phyloP scores from a whole-genome alignment of 2,888 invertebrate genomes.

The Thelaira solivaga region DNA sequence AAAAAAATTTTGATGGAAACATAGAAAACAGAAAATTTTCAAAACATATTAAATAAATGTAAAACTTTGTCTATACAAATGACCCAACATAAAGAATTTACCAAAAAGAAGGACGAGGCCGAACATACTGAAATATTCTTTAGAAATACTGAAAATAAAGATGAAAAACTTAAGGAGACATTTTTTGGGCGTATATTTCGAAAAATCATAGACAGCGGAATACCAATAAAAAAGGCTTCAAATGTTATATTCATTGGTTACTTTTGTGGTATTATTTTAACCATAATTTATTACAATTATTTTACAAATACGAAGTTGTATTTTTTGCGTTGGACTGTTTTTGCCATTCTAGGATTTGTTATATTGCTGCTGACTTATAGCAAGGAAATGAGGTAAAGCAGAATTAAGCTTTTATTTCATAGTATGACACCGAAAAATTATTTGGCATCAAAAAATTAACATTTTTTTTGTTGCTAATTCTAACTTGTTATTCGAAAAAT shows the following conservation, averaged over 20 bases:
- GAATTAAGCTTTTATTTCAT: background rate
- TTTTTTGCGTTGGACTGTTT: slow-evolving; percentile 64
- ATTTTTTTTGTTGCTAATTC: too few species aligned
- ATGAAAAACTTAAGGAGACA: slow-evolving; percentile 20
- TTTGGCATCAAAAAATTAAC: too few species aligned
- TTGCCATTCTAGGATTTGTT: slow-evolving; percentile 57
- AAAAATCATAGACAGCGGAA: slow-evolving; percentile 31
- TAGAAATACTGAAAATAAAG: background rate
- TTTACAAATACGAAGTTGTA: slow-evolving; percentile 38
- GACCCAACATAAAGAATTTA: too few species aligned
- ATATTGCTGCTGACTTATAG: slow-evolving; percentile 65
- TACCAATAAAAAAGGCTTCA: slow-evolving; percentile 39
- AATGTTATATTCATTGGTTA: slow-evolving; percentile 64
- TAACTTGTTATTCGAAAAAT: too few species aligned
- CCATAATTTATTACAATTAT: slow-evolving; percentile 66
- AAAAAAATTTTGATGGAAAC: background rate
- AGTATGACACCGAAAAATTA: too few species aligned
- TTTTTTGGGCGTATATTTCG: slow-evolving; percentile 38
- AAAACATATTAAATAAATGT: background rate
- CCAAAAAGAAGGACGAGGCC: background rate
- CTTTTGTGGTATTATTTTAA: slow-evolving; percentile 64
- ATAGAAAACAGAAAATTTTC: background rate
- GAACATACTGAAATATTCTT: background rate
- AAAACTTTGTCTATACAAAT: background rate
- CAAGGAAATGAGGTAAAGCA: slow-evolving; percentile 67